A percentile compares a stretch with the other conserved stretches of the same genome.
Conservation (phyloP, 2,113 vertebrate species). For the Indri indri region DNA sequence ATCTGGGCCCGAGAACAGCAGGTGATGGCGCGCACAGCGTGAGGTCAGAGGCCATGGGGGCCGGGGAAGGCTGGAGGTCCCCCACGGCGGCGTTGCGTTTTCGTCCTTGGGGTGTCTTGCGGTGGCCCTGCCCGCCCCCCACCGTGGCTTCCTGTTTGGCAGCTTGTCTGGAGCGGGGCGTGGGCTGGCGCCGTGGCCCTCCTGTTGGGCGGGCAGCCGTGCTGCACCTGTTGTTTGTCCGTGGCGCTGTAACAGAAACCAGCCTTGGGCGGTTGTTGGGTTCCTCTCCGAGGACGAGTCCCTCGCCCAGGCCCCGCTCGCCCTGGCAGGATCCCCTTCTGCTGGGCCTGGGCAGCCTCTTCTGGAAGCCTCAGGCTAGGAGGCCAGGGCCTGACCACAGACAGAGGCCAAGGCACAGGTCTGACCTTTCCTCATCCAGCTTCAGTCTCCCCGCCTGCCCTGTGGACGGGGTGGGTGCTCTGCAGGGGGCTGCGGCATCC, state of each 20-base stretch:
- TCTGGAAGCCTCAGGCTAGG: neutral
- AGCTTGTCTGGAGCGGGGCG: neutral
- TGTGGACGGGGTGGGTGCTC: neutral
- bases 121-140: neutral
- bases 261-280: neutral
- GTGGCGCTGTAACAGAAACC: constrained; percentile 49
- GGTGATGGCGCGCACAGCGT: neutral
- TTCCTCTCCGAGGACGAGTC: neutral
- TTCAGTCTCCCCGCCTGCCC: neutral
- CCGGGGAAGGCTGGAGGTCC: neutral
- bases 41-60: neutral
- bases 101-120: constrained; percentile 50
- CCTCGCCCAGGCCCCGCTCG: accelerated
- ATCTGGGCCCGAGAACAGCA: neutral
- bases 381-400: neutral
- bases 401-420: accelerated
- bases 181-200: neutral
- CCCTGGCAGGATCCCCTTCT: neutral
- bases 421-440: accelerated
- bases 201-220: accelerated
- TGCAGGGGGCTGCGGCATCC: accelerated
- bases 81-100: neutral
- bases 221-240: constrained; percentile 70
- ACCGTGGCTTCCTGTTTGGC: constrained; percentile 56
- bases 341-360: neutral